Evolutionary conservation across 2,888 invertebrate species (phyloP), one percentile per base, ranked within the genome.

Genomic region (Lymantria monacha): DNA sequence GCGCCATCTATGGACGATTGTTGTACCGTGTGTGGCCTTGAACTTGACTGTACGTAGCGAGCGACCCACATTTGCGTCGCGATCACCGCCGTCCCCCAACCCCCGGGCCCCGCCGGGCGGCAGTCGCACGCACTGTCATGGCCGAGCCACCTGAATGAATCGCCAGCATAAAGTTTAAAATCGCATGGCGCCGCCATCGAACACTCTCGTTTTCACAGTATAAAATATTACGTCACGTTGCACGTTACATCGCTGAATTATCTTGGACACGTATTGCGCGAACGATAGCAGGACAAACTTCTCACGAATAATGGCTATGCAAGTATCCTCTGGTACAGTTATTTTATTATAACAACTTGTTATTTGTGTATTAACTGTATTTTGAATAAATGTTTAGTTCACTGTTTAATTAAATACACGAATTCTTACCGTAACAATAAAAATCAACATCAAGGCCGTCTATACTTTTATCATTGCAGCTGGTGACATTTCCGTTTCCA

Each of bases 1-100:
- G 81, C 90, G 90, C 89, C 90, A 90, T 88, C 89, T 90, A 85
- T 76, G 81, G 78, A 76, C 82, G 82, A 78, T 79, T 61, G 71
- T 75, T 71, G 71, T 76, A 68, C 66, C 68, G 74, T 72, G 74
- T 70, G 88, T 86, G 83, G 86, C 90, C 89, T 89, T 90, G 90
- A 91, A 90, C 90, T 90, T 91, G 90, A 88, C 86, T 80, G 72
- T 74, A 74, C 81, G 80, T 76, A 83, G 83, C 80, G 76, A 77
- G 72, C 88, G 89, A 90, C 89, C 89, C 87, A 89, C 78, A 77
- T 88, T 87, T 73, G 81, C 79, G 74, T 58, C 75, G 70, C 64
- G 63, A 2, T 69, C 79, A 74, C 53, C 49, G 38, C 49, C 53
- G 44, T 37, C 42, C 40, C 44, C 14, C 43, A 42, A 30, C 30